Base-by-base conservation (phyloP, 2,113 vertebrate species). In the Furnarius figulus region DNA sequence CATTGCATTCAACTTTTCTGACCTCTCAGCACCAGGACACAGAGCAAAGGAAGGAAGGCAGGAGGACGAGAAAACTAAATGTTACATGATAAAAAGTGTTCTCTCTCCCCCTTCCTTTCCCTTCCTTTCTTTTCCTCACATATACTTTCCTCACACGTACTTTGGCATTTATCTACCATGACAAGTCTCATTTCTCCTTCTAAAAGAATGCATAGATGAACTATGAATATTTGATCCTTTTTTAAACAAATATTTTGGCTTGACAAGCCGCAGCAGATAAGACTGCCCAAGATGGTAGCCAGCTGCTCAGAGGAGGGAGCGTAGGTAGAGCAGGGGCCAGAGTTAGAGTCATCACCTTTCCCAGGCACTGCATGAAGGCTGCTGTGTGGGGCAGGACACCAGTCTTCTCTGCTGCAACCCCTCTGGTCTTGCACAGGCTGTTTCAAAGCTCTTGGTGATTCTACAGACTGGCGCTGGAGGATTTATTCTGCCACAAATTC, bases 221-320 rank as follows among this genome's bases (percentile, higher is more conserved):
- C 66, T 96, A 97, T 95, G 93, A 96, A 96, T 94, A 95, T 97
- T 94, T 96, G 90, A 96, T 96, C 97, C 92, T 92, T 95, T 95
- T 97, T 97, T 96, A 95, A 97, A 95, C 89, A 96, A 95, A 77
- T 93, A 91, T 95, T 96, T 97, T 95, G 86, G 30, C 84, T 90
- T 97, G 94, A 95, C 93, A 97, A 94, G 92, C 71, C 82, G 10
- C 81, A 91, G 91, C 67, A 97, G 96, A 95, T 97, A 96, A 97
- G 96, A 70, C 74, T 89, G 49, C 59, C 39, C 71, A 87, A 61
- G 96, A 97, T 76, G 93, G 88, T 85, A 97, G 93, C 90, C 96
- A 97, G 92, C 93, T 96, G 92, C 80, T 95, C 80, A 4, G 80
- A 89, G 66, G 25, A 93, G 76, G 90, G 49, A 72, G 35, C 0